Base-by-base conservation (phyloP, 2,888 invertebrate species). In the Metalampra italica region DNA sequence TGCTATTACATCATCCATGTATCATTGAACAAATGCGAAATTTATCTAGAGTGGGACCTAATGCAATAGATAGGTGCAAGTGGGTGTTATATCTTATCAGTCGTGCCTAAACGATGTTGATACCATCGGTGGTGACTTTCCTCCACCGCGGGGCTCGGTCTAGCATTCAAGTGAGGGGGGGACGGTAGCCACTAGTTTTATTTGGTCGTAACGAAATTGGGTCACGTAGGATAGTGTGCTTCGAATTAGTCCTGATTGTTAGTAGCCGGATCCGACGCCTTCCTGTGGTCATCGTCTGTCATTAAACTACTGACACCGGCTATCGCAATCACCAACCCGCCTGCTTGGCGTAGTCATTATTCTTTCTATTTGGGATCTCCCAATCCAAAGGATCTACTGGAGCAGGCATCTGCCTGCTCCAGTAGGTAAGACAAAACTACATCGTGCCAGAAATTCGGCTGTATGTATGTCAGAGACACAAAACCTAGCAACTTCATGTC, bases 191-290 rank as follows among this genome's bases (percentile, higher is more conserved):
- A 14, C 36, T n/a, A n/a, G 41, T 42, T 32, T 39, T 29, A 29
- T 15, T 11, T 29, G 12, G 13, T 49, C 45, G 49, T 46, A 29
- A 43, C 29, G 29, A 50, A 63, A 46, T 55, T 57, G 45, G 64
- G 64, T 61, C 54, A 59, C 55, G 51, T 53, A 57, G 45, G 57
- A 60, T 55, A 53, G 43, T 52, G 46, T 57, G 50, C 47, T 51
- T 59, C 57, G 55, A 59, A 54, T 38, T 50, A 48, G 37, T 13
- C 37, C 1, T 4, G 51, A 52, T 51, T 49, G 12, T 43, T 47
- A 36, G n/a, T n/a, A n/a, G n/a, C n/a, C n/a, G n/a, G n/a, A n/a
- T n/a, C n/a, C n/a, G n/a, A n/a, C n/a, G n/a, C n/a, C n/a, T n/a
- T n/a, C n/a, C n/a, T n/a, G n/a, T n/a, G n/a, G n/a, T n/a, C n/a